A percentile compares a stretch with the other conserved stretches of the same genome.
Evolutionary conservation across 1,140 invertebrate genomes (phyloP).

Genomic region (Anthonomus grandis): DNA sequence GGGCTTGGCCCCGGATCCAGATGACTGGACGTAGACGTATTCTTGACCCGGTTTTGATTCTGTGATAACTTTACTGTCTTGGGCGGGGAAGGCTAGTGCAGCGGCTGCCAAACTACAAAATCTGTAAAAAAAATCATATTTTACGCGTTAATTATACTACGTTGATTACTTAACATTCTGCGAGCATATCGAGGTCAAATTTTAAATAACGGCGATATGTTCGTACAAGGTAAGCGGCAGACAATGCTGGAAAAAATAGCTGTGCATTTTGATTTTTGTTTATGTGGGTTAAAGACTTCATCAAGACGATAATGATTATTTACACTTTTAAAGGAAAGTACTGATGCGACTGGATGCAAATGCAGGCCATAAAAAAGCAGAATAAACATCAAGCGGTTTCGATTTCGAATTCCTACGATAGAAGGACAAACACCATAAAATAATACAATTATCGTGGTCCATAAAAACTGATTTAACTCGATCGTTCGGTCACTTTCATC

Average conservation of each 20-base stretch:
- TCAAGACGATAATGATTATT: too few species aligned
- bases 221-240: conserved; percentile 9
- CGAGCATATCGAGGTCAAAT: conserved; percentile 4
- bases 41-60: conserved; percentile 43
- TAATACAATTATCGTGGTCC: too few species aligned
- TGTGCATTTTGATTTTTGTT: background rate
- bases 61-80: conserved; percentile 34
- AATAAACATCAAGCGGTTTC: too few species aligned
- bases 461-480: too few species aligned
- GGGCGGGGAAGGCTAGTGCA: conserved; percentile 19
- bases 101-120: conserved; percentile 20
- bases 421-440: too few species aligned
- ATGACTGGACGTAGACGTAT: conserved; percentile 43
- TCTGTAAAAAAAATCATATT: conserved; percentile 35
- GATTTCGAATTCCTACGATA: too few species aligned
- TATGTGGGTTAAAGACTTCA: background rate
- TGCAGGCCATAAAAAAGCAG: too few species aligned
- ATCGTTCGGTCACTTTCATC: too few species aligned
- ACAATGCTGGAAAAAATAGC: background rate
- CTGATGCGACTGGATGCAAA: too few species aligned
- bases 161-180: conserved; percentile 4
- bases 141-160: too few species aligned
- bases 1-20: conserved; percentile 33
- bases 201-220: conserved; percentile 12
- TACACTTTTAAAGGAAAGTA: too few species aligned